Evolutionary conservation across 2,888 invertebrate genomes (phyloP).

Genomic region (Choristoneura rosaceana): DNA sequence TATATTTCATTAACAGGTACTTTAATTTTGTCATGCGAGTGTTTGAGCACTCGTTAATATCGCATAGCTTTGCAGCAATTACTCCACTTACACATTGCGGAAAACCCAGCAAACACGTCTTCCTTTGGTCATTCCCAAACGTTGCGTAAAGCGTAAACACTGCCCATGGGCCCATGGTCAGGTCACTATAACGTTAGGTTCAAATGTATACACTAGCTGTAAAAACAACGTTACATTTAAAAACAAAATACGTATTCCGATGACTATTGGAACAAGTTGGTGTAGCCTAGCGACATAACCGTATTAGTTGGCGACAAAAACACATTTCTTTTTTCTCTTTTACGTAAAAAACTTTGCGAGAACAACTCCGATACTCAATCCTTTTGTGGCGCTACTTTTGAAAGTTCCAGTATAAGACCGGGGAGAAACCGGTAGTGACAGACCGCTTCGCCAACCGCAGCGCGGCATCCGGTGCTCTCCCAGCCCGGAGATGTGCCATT

Average conservation of each 20-base stretch:
- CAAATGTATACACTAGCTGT: not conserved
- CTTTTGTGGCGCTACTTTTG: conserved; percentile 75
- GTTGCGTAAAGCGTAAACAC: conserved; percentile 17
- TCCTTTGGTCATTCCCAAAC: conserved; percentile 46
- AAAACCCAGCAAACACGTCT: conserved; percentile 53
- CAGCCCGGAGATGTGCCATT: conserved; percentile 60
- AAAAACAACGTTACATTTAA: not conserved
- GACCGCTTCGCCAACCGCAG: conserved; percentile 46
- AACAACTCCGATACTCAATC: conserved; percentile 80
- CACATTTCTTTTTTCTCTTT: conserved; percentile 70
- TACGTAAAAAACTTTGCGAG: conserved; percentile 72
- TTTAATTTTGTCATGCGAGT: conserved; percentile 28
- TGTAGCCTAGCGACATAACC: conserved; percentile 22
- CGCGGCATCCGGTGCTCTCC: conserved; percentile 43
- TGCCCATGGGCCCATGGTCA: not conserved
- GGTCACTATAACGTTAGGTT: conserved; percentile 1
- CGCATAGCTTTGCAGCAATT: conserved; percentile 61
- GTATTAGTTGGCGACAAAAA: conserved; percentile 54
- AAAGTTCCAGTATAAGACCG: conserved; percentile 66
- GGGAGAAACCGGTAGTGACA: conserved; percentile 61
- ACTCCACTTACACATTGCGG: conserved; percentile 54
- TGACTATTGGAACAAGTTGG: conserved; percentile 14
- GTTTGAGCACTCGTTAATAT: conserved; percentile 55
- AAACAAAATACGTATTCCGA: not conserved
- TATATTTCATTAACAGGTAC: conserved; percentile 5